Conservation (phyloP, 2,888 invertebrate species). For the Penaeus monodon region DNA sequence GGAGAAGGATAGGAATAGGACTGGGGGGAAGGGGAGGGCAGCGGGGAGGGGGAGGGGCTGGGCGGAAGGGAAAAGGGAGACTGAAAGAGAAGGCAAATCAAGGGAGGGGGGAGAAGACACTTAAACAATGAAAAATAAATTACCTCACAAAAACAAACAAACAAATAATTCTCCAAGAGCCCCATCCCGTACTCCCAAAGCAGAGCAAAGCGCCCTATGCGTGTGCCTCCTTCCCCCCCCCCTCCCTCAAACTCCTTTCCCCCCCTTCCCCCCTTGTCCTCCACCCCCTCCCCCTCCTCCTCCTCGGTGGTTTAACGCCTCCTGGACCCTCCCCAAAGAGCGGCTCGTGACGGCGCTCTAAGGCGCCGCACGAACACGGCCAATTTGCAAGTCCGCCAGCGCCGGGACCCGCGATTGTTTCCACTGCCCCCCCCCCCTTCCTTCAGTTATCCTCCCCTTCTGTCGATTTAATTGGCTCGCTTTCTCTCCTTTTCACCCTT, state of each 20-base stretch:
- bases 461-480: conserved; percentile 35
- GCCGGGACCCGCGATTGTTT: conserved; percentile 25
- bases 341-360: conserved; percentile 35
- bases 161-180: too few relatives aligned
- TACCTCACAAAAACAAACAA: too few relatives aligned
- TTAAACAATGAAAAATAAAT: too few relatives aligned
- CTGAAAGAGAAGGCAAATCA: neutral
- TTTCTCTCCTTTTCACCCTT: conserved; percentile 3
- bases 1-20: neutral
- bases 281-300: neutral
- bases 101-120: neutral
- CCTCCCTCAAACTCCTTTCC: too few relatives aligned
- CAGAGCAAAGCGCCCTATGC: conserved; percentile 20
- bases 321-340: conserved; percentile 38
- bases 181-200: too few relatives aligned
- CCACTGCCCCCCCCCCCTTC: conserved; percentile 26
- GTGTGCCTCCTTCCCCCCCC: neutral
- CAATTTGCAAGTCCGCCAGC: conserved; percentile 28
- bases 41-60: neutral
- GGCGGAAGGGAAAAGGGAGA: neutral
- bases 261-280: too few relatives aligned
- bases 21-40: neutral
- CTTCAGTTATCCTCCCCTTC: neutral
- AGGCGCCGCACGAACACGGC: conserved; percentile 39
- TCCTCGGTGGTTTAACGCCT: conserved; percentile 47